These are phyloP conservation scores for Pachycephus smyrnensis DNA, from an alignment of 2,888 invertebrate genomes.

Conservation along the genomic window DNA sequence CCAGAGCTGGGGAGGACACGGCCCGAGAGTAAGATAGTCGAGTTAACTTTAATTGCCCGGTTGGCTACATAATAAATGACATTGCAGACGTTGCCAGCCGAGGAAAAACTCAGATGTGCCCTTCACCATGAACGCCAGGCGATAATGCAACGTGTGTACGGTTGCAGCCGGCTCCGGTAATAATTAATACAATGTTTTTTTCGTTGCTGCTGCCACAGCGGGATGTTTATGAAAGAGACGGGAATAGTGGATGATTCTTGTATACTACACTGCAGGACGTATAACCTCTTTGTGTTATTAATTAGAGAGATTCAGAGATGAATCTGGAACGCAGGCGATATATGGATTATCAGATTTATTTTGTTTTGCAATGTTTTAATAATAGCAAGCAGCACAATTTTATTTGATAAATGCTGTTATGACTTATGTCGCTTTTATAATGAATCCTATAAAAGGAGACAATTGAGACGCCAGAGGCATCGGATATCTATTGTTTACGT, in stretches of 20 bases:
- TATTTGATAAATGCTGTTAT: not conserved
- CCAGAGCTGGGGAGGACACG: constrained; percentile 19
- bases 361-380: not conserved
- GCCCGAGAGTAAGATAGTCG: constrained; percentile 33
- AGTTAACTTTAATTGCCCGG: constrained; percentile 58
- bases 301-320: not conserved
- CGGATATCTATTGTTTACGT: not conserved
- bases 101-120: constrained; percentile 40
- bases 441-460: not conserved
- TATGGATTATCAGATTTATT: not conserved
- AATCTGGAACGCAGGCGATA: not conserved
- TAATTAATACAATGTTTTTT: not conserved
- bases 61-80: constrained; percentile 55
- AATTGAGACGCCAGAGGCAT: not conserved
- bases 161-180: constrained; percentile 1
- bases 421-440: not conserved
- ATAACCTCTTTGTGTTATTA: not conserved
- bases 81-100: constrained; percentile 40
- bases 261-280: not conserved
- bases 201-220: not conserved
- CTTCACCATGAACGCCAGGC: constrained; percentile 10
- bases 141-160: constrained; percentile 12
- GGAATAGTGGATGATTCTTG: not conserved
- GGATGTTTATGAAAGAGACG: not conserved
- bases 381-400: not conserved